These are phyloP conservation scores for Tragopan temminckii DNA, from an alignment of 2,797 vertebrate species.

Conservation along the genomic window DNA sequence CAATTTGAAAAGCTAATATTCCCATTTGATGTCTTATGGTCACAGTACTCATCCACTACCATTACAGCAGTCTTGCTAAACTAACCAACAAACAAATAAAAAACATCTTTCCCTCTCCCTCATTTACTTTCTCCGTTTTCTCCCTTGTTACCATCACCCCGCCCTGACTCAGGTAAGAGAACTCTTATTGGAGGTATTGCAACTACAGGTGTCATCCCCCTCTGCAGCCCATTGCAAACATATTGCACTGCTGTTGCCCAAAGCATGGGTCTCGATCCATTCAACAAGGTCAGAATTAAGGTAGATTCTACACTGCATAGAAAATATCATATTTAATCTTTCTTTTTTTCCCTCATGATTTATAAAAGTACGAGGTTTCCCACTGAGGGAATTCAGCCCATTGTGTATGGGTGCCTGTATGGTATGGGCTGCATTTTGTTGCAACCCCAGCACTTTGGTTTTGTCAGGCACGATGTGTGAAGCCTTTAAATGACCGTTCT, in stretches of 20 bases:
- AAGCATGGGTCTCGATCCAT: neutral
- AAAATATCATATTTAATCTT: neutral
- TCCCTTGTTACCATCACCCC: neutral
- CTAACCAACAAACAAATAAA: neutral
- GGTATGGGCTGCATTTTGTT: neutral
- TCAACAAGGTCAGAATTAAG: neutral
- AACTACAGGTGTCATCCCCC: neutral
- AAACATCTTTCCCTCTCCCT: neutral
- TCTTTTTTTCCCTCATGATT: neutral
- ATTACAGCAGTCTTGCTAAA: neutral
- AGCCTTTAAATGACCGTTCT: slow-evolving; percentile 30
- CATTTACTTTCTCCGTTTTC: neutral
- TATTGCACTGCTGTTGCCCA: neutral
- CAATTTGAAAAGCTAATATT: neutral
- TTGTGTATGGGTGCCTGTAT: neutral
- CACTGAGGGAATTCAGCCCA: neutral
- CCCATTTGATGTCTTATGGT: neutral
- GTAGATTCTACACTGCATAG: neutral
- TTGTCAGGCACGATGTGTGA: neutral
- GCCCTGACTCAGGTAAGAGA: neutral
- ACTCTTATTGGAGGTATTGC: neutral
- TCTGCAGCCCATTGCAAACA: neutral
- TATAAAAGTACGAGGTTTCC: neutral
- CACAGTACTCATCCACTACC: neutral
- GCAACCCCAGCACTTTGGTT: neutral